These are phyloP conservation scores for Brachionus rubens DNA, from an alignment of 1,140 invertebrate genomes.

Conservation along the genomic window DNA sequence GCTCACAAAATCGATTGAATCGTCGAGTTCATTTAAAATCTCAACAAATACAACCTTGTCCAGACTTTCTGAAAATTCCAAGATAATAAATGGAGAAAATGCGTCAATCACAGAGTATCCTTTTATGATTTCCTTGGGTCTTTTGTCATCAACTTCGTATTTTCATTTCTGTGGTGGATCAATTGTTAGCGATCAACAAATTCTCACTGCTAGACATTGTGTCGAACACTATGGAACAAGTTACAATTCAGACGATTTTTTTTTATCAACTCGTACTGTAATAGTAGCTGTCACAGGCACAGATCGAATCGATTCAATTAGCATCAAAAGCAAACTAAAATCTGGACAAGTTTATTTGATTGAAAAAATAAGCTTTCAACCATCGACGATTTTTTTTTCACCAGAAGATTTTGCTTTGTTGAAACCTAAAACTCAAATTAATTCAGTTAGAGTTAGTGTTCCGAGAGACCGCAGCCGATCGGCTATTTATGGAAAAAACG, in stretches of 20 bases:
- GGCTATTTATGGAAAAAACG: neutral
- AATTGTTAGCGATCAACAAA: neutral
- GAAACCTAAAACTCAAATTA: neutral
- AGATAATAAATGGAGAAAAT: neutral
- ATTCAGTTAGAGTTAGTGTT: neutral
- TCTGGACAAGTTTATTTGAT: too few species aligned
- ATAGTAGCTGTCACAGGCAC: neutral
- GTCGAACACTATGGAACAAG: neutral
- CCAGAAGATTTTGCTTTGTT: too few species aligned
- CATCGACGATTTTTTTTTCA: too few species aligned
- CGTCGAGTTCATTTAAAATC: neutral
- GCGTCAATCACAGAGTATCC: neutral
- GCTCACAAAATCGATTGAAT: neutral
- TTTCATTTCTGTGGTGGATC: neutral
- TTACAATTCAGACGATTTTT: neutral
- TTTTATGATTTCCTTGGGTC: neutral
- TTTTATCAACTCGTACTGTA: neutral
- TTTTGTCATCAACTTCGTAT: neutral
- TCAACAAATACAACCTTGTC: neutral
- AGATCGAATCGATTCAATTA: too few species aligned
- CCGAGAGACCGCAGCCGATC: neutral
- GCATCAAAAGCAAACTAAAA: too few species aligned
- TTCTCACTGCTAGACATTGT: conserved; percentile 1
- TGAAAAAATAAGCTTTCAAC: too few species aligned
- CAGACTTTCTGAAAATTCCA: neutral